These are phyloP conservation scores for Nemapogon koenigi DNA, from an alignment of 2,888 invertebrate species.

Conservation along the genomic window DNA sequence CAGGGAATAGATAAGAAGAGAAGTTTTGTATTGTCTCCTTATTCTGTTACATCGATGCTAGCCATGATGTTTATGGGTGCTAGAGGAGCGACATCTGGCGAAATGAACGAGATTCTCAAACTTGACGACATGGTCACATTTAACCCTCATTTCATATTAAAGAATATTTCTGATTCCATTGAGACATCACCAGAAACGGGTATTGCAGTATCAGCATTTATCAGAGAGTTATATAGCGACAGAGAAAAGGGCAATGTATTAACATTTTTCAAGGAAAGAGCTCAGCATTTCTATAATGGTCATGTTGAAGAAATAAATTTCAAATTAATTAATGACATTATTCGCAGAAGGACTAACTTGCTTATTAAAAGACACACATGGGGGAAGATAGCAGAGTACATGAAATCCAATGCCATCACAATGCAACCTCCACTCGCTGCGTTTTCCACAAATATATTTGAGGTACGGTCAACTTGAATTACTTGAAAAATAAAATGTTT, in stretches of 20 bases:
- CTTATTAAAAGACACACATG: slow-evolving; percentile 80
- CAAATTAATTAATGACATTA: slow-evolving; percentile 80
- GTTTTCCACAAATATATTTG: slow-evolving; percentile 81
- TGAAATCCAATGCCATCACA: slow-evolving; percentile 74
- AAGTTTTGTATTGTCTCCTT: slow-evolving; percentile 83
- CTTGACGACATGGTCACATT: slow-evolving; percentile 89
- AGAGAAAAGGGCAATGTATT: slow-evolving; percentile 79
- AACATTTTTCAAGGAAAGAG: slow-evolving; percentile 87
- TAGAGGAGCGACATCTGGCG: slow-evolving; percentile 84
- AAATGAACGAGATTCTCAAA: slow-evolving; percentile 86
- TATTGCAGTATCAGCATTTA: slow-evolving; percentile 80
- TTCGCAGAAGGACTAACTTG: slow-evolving; percentile 81
- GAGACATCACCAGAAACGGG: slow-evolving; percentile 72
- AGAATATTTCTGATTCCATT: slow-evolving; percentile 84
- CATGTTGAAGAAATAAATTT: slow-evolving; percentile 87
- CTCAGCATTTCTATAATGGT: slow-evolving; percentile 86
- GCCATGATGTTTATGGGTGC: slow-evolving; percentile 92
- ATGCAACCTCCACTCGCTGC: slow-evolving; percentile 81
- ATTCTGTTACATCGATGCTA: slow-evolving; percentile 84
- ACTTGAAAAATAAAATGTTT: not conserved
- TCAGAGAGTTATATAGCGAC: slow-evolving; percentile 84
- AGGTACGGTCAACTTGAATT: slow-evolving; percentile 45
- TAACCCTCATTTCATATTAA: slow-evolving; percentile 86
- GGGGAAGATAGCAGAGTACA: slow-evolving; percentile 77
- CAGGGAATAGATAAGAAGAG: slow-evolving; percentile 75